phyloP scores from a whole-genome alignment of 30 jellyfish, hydroid and myxozoan genomes.

The Catostylus mosaicus region DNA sequence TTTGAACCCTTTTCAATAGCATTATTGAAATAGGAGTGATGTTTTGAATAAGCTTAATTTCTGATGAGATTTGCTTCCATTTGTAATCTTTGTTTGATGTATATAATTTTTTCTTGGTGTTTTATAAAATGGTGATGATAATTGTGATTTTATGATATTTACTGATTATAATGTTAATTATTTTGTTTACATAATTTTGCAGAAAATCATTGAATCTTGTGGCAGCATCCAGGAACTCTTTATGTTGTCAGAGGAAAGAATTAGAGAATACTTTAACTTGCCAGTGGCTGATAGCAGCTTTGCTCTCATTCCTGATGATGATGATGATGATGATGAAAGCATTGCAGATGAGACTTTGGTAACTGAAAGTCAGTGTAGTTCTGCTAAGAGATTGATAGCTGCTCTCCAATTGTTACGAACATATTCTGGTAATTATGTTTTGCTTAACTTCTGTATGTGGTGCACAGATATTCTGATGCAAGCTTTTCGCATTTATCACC shows the following conservation, averaged over 20 bases:
- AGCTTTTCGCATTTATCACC: no score
- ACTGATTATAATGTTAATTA: no score
- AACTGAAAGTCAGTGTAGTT: slow-evolving; percentile 40
- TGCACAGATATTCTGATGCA: no score
- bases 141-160: no score
- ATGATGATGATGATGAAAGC: slow-evolving; percentile 22
- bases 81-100: no score
- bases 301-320: slow-evolving; percentile 8
- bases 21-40: no score
- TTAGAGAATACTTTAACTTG: slow-evolving; percentile 37
- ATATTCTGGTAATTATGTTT: slow-evolving; percentile 56
- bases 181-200: neutral
- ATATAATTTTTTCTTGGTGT: no score
- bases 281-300: slow-evolving; percentile 36
- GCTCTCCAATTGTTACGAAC: slow-evolving; percentile 75
- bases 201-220: slow-evolving; percentile 60
- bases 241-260: slow-evolving; percentile 72
- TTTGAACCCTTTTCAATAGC: no score
- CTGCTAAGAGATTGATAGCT: slow-evolving; percentile 68
- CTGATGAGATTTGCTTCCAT: no score
- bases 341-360: neutral
- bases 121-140: no score
- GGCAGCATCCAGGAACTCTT: slow-evolving; percentile 56
- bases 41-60: no score
- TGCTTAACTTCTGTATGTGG: neutral